phyloP scores from a whole-genome alignment of 2,888 invertebrate species.

The Pycnomerus fuliginosus region DNA sequence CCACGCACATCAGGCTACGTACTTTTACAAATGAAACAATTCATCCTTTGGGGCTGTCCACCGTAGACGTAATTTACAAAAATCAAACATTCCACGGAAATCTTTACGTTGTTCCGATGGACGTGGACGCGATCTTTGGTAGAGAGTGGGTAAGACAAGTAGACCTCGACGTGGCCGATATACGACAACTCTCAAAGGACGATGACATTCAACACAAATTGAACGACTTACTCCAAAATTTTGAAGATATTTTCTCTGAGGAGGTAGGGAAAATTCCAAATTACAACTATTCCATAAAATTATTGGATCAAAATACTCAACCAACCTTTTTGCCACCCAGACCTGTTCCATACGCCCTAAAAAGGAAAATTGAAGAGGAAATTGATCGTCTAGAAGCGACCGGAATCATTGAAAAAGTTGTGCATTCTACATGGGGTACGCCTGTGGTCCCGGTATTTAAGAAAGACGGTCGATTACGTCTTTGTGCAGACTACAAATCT shows the following conservation, averaged over 20 bases:
- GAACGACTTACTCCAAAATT: too few relatives aligned
- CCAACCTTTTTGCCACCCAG: too few relatives aligned
- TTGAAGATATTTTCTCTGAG: too few relatives aligned
- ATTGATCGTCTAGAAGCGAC: too few relatives aligned
- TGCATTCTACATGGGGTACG: background rate
- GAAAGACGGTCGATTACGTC: background rate
- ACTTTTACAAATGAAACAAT: background rate
- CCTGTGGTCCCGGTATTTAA: background rate
- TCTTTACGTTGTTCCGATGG: constrained; percentile 1
- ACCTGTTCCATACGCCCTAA: too few relatives aligned
- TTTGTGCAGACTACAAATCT: constrained; percentile 2
- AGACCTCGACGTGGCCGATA: too few relatives aligned
- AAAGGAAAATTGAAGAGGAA: too few relatives aligned
- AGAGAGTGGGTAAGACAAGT: constrained; percentile 3
- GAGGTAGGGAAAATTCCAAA: too few relatives aligned
- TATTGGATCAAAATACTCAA: too few relatives aligned
- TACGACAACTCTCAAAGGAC: too few relatives aligned
- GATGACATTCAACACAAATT: too few relatives aligned
- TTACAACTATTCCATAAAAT: too few relatives aligned
- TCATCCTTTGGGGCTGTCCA: background rate
- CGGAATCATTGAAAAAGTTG: background rate
- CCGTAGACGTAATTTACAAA: background rate
- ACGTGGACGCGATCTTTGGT: constrained; percentile 3
- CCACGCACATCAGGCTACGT: background rate
- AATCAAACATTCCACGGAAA: background rate